Evolutionary conservation across 1,140 invertebrate species (phyloP), one percentile per base, ranked within the genome.

Genomic region (Sitobion miscanthi): DNA sequence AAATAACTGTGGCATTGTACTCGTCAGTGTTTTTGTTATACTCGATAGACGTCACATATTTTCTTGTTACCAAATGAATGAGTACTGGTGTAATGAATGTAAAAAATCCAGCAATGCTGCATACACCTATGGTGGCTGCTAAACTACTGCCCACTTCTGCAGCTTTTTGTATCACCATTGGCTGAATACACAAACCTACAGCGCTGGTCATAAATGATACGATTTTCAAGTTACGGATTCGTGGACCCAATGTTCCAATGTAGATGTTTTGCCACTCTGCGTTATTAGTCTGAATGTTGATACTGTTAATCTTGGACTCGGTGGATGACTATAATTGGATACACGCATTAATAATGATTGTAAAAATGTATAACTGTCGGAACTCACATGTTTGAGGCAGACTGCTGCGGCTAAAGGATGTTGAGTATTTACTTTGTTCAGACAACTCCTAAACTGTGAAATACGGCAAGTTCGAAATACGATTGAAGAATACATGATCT

Each of bases 21-120:
- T 96, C 96, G 52, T 97, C 96, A 54, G 95, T 96, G 45, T 95
- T 94, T 25, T 95, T 94, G 95, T 98, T 96, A 94, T 98, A 98
- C 93, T 97, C 95, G 6, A 99, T 95, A 94, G 97, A 95, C 1
- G 96, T 97, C 0, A 99, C 97, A 96, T 99, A 99, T 95, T 98
- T 98, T 94, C 97, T 98, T 7, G 97, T 97, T 30, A 99, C 95
- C 11, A 96, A 95, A 95, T 99, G 98, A 93, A 99, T 95, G 47
- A 99, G 94, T 38, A 98, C 85, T 2, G 98, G 98, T 11, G 98
- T 98, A 0, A 97, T 95, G 94, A 98, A 97, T 9, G 98, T 97
- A 94, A 98, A 98, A 94, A 98, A 96, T 45, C 97, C 97, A 3
- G 98, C 95, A 83, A 97, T 95, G 2, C 96, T 96, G 94, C 96